A percentile compares a stretch with the other conserved stretches of the same genome.
These are phyloP conservation scores for Sicus ferrugineus DNA, from an alignment of 2,888 invertebrate species.

Conservation along the genomic window DNA sequence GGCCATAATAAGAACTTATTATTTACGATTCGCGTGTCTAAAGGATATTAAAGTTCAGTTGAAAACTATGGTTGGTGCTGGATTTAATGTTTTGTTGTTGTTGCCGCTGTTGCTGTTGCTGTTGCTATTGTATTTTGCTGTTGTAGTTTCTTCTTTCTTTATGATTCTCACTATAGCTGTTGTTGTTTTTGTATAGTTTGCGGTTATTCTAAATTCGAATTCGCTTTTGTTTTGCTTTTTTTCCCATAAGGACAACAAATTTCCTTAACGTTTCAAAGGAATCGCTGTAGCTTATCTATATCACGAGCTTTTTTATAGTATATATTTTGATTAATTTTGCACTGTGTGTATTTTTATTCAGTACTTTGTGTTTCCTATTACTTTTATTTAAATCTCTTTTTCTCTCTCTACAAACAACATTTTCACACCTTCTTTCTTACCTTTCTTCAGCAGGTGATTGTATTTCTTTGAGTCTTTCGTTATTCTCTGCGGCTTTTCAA, in stretches of 20 bases:
- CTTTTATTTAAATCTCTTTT: not conserved
- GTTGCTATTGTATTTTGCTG: not conserved
- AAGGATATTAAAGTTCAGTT: slow-evolving; percentile 40
- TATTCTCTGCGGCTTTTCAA: too few relatives aligned
- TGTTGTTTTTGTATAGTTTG: not conserved
- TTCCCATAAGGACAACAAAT: too few relatives aligned
- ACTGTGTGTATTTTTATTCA: not conserved
- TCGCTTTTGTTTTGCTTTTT: not conserved
- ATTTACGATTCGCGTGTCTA: slow-evolving; percentile 46
- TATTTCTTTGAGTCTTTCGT: not conserved
- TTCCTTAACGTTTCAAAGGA: not conserved
- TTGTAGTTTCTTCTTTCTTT: not conserved
- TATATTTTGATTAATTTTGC: not conserved
- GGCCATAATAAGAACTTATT: slow-evolving; percentile 44
- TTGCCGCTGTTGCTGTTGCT: not conserved
- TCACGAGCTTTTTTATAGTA: not conserved
- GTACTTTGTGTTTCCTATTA: not conserved
- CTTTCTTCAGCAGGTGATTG: not conserved
- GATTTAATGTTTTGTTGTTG: not conserved
- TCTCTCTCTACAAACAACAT: not conserved
- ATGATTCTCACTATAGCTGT: not conserved
- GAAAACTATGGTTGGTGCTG: not conserved
- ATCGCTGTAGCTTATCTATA: not conserved
- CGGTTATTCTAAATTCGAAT: slow-evolving; percentile 14
- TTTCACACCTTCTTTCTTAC: too few relatives aligned